Evolutionary conservation across 1,140 invertebrate genomes (phyloP).

Genomic region (Orchestia grillus): DNA sequence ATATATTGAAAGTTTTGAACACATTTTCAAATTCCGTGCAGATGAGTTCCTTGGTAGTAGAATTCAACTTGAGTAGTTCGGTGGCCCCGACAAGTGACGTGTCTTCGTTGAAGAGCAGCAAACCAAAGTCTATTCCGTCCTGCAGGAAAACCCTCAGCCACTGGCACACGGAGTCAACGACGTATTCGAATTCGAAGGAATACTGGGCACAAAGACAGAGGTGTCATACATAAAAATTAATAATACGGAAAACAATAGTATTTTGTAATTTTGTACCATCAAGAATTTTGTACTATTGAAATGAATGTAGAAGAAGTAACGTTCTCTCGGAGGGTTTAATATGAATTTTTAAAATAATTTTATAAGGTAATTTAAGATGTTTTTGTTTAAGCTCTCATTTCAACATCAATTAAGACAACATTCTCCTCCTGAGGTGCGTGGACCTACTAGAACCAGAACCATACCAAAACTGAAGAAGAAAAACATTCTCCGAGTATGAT

Average conservation of each 20-base stretch:
- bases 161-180: background rate
- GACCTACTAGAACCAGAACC: no score
- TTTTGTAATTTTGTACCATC: background rate
- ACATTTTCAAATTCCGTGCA: background rate
- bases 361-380: background rate
- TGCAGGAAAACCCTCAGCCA: background rate
- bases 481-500: no score
- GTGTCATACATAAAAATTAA: background rate
- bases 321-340: background rate
- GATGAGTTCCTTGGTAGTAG: background rate
- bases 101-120: background rate
- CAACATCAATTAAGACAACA: background rate
- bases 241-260: background rate
- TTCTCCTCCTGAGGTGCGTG: no score
- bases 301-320: background rate
- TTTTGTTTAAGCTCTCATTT: background rate
- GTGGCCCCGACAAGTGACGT: background rate
- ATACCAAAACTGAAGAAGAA: no score
- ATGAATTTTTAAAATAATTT: background rate
- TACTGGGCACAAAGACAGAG: background rate
- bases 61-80: background rate
- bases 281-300: background rate
- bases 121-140: background rate
- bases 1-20: background rate
- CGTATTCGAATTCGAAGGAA: conserved; percentile 15